Percentiles rank a stretch among this genome's conserved stretches.
These are phyloP conservation scores for Elysia crispata DNA, from an alignment of 2,888 invertebrate species.

Conservation along the genomic window DNA sequence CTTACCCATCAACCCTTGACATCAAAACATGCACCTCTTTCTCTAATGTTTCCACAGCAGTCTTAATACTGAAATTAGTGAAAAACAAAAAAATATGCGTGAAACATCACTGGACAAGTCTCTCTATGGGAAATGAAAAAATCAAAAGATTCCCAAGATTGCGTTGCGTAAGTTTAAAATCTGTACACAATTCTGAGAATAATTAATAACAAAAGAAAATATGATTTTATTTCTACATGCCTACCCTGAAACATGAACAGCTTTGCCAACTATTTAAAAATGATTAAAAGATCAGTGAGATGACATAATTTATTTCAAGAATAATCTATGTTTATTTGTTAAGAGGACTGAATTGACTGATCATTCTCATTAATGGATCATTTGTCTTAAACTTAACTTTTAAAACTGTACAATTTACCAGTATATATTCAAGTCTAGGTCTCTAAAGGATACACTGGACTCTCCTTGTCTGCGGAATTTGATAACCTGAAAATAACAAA, in stretches of 20 bases:
- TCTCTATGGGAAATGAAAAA: neutral
- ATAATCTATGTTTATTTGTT: no score
- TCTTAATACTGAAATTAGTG: constrained; percentile 50
- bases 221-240: no score
- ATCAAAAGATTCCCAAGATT: constrained; percentile 3
- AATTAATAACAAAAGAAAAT: no score
- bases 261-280: neutral
- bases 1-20: constrained; percentile 47
- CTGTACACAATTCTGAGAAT: no score
- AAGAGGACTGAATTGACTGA: no score
- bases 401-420: constrained; percentile 40
- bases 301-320: neutral
- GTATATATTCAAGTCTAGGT: constrained; percentile 52
- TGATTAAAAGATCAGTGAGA: neutral
- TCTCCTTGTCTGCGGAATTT: constrained; percentile 51
- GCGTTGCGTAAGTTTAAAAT: no score
- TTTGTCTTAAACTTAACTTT: no score
- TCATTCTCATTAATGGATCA: no score
- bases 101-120: neutral
- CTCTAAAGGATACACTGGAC: constrained; percentile 44
- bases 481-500: constrained; percentile 49
- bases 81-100: neutral
- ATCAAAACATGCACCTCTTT: constrained; percentile 51
- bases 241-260: no score
- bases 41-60: constrained; percentile 47